Evolutionary conservation across 2,113 vertebrate species (phyloP), one percentile per base, ranked within the genome.

Genomic region (Catharus bicknelli): DNA sequence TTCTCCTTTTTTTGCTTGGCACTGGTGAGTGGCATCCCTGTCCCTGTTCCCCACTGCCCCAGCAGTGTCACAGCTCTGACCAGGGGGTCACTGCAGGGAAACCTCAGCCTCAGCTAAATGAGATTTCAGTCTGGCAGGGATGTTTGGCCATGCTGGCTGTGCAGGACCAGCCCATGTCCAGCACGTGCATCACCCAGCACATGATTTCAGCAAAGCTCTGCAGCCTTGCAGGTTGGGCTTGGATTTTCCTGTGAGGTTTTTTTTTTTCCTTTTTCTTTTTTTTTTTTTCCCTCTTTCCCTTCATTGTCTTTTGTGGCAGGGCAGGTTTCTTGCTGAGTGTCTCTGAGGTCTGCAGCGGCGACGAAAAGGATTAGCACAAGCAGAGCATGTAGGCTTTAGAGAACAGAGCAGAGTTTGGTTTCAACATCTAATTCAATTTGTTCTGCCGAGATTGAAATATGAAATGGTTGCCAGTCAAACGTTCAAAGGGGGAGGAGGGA

Each of bases 381-480:
- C 96, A 50, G 87, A 87, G 96, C 95, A 83, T 89, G 95, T 97
- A 95, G 97, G 97, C 97, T 97, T 95, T 96, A 95, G 97, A 96
- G 96, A 97, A 95, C 97, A 96, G 96, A 97, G 94, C 95, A 74
- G 90, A 97, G 97, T 97, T 96, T 93, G 95, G 97, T 96, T 96
- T 97, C 97, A 96, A 97, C 97, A 98, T 97, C 97, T 98, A 98
- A 98, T 98, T 98, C 98, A 97, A 98, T 98, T 98, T 98, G 98
- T 98, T 98, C 98, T 98, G 97, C 97, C 45, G 97, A 97, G 97
- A 98, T 97, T 97, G 98, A 97, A 98, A 98, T 98, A 97, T 95
- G 97, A 98, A 98, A 98, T 98, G 97, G 97, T 97, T 97, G 97
- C 97, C 98, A 98, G 97, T 98, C 97, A 97, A 86, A 98, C 38